phyloP scores from a whole-genome alignment of 2,888 invertebrate genomes.

The Lypha dubia region DNA sequence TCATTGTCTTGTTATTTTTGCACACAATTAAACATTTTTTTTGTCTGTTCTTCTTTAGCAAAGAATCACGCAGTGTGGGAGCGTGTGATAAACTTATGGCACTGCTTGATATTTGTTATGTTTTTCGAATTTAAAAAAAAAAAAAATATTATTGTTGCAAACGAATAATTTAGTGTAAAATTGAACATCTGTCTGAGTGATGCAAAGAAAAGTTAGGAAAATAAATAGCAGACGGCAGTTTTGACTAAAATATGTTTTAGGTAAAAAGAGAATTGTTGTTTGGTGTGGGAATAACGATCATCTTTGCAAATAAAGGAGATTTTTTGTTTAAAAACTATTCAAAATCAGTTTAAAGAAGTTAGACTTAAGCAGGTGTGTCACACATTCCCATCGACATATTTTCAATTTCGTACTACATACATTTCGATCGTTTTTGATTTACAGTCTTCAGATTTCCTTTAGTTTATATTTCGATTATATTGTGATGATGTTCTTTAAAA shows the following conservation, averaged over 20 bases:
- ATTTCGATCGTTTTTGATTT: too few relatives aligned
- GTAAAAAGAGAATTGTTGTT: slow-evolving; percentile 26
- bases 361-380: too few relatives aligned
- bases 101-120: slow-evolving; percentile 50
- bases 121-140: slow-evolving; percentile 47
- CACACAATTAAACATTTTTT: slow-evolving; percentile 34
- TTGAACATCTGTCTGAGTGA: slow-evolving; percentile 73
- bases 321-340: too few relatives aligned
- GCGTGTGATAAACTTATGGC: slow-evolving; percentile 54
- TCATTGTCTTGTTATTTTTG: slow-evolving; percentile 24
- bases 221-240: slow-evolving; percentile 22
- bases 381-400: too few relatives aligned
- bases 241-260: slow-evolving; percentile 36
- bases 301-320: too few relatives aligned
- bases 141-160: slow-evolving; percentile 50
- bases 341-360: too few relatives aligned
- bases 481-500: too few relatives aligned
- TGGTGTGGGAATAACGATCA: too few relatives aligned
- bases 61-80: slow-evolving; percentile 61
- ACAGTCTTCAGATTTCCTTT: too few relatives aligned
- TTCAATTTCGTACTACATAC: too few relatives aligned
- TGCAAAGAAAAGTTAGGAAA: slow-evolving; percentile 4
- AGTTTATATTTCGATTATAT: too few relatives aligned
- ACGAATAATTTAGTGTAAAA: slow-evolving; percentile 65
- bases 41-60: background rate